Conservation (phyloP, 1,140 invertebrate genomes). For the Bombus difficillimus region DNA sequence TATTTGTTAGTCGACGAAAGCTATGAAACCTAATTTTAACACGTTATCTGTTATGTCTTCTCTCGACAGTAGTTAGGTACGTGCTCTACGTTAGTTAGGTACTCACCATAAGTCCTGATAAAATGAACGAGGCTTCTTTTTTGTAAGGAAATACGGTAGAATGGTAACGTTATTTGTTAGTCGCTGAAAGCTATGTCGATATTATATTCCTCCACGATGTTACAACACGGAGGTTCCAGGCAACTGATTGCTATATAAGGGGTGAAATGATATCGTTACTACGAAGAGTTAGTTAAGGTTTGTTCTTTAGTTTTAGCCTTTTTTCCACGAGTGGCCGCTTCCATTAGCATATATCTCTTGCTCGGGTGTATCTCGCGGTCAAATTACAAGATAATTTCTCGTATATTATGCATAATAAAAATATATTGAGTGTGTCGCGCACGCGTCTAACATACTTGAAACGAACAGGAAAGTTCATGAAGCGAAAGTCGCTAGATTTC, state of each 20-base stretch:
- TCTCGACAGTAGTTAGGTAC: no score
- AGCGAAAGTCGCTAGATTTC: background rate
- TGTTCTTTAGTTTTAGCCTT: no score
- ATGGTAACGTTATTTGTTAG: no score
- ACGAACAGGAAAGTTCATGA: background rate
- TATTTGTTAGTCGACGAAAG: no score
- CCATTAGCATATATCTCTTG: background rate
- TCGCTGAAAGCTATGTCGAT: background rate
- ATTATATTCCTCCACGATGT: background rate
- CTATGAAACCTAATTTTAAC: no score
- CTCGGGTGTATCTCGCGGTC: background rate
- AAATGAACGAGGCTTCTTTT: background rate
- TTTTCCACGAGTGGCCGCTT: no score
- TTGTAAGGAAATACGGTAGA: background rate
- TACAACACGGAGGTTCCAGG: conserved; percentile 1
- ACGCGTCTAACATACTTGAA: background rate
- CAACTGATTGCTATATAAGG: conserved; percentile 31
- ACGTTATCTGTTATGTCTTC: no score
- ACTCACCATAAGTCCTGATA: background rate
- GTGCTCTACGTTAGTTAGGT: no score
- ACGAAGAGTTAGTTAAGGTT: background rate
- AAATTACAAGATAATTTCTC: background rate
- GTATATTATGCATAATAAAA: conserved; percentile 8
- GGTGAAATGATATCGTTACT: conserved; percentile 20
- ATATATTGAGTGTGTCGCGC: background rate